Conservation (phyloP, 2,797 vertebrate species). For the Gastrophryne carolinensis region DNA sequence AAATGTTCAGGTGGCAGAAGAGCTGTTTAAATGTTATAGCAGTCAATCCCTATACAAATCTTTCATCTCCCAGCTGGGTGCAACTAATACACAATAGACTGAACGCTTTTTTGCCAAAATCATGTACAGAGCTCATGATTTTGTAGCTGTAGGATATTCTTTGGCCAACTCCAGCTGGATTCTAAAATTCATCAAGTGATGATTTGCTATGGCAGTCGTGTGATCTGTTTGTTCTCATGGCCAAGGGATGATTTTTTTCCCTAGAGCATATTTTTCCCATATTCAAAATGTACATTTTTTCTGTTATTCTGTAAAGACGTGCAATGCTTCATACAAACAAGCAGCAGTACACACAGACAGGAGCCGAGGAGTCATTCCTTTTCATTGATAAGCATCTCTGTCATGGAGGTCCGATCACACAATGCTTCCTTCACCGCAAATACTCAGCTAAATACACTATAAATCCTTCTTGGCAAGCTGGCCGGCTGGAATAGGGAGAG, state of each 20-base stretch:
- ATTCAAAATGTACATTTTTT: not conserved
- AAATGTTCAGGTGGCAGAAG: not conserved
- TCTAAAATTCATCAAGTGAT: not conserved
- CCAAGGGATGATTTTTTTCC: too few species aligned
- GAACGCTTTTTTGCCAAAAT: not conserved
- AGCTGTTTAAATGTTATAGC: not conserved
- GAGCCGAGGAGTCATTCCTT: conserved; percentile 83
- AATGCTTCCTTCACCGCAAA: conserved; percentile 64
- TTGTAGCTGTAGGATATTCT: not conserved
- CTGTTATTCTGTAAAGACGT: not conserved
- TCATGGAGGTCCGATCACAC: conserved; percentile 71
- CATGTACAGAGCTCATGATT: not conserved
- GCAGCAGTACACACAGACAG: conserved; percentile 74
- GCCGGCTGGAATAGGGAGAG: conserved; percentile 64
- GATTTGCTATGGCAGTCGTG: not conserved
- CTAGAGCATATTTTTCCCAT: too few species aligned
- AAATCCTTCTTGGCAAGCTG: conserved; percentile 69
- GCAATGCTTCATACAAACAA: not conserved
- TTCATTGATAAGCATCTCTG: conserved; percentile 77
- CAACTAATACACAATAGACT: not conserved
- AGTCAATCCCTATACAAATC: not conserved
- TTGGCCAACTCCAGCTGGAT: not conserved
- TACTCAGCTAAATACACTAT: conserved; percentile 69
- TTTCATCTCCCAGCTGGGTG: not conserved
- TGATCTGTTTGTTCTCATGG: not conserved